These are phyloP conservation scores for Conchocele bisecta DNA, from an alignment of 2,888 invertebrate genomes.

Conservation along the genomic window DNA sequence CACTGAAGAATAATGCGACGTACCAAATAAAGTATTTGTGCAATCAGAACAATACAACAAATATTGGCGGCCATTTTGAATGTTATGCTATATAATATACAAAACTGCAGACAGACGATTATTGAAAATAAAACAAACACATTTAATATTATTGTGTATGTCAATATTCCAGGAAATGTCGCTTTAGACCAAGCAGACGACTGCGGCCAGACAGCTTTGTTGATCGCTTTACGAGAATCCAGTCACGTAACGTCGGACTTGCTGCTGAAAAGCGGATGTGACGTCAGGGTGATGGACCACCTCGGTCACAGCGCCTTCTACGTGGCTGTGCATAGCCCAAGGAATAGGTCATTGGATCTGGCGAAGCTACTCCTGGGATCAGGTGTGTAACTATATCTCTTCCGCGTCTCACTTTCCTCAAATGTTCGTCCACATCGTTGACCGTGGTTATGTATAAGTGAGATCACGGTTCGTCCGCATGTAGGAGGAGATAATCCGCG, in stretches of 20 bases:
- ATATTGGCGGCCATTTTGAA: too few relatives aligned
- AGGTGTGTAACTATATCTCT: slow-evolving; percentile 31
- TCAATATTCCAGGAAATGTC: slow-evolving; percentile 25
- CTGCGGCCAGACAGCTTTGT: slow-evolving; percentile 49
- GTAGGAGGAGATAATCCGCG: too few relatives aligned
- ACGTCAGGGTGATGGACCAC: slow-evolving; percentile 52
- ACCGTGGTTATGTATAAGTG: too few relatives aligned
- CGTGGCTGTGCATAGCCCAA: slow-evolving; percentile 42
- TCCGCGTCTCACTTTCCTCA: not conserved
- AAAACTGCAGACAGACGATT: too few relatives aligned
- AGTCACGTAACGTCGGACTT: slow-evolving; percentile 46
- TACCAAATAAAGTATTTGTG: too few relatives aligned
- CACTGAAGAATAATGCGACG: too few relatives aligned
- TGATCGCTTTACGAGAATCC: slow-evolving; percentile 54
- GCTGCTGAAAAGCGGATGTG: slow-evolving; percentile 55
- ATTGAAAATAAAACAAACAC: too few relatives aligned
- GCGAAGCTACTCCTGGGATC: slow-evolving; percentile 43
- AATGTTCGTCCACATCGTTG: too few relatives aligned
- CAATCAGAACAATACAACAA: too few relatives aligned
- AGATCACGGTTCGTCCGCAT: too few relatives aligned
- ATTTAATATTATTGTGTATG: too few relatives aligned
- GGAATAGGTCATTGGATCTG: slow-evolving; percentile 37
- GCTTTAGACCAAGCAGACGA: slow-evolving; percentile 44
- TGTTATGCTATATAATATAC: too few relatives aligned
- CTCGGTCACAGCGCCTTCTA: slow-evolving; percentile 58